Evolutionary conservation across 1,140 invertebrate species (phyloP).

Genomic region (Melipona quadrifasciata): DNA sequence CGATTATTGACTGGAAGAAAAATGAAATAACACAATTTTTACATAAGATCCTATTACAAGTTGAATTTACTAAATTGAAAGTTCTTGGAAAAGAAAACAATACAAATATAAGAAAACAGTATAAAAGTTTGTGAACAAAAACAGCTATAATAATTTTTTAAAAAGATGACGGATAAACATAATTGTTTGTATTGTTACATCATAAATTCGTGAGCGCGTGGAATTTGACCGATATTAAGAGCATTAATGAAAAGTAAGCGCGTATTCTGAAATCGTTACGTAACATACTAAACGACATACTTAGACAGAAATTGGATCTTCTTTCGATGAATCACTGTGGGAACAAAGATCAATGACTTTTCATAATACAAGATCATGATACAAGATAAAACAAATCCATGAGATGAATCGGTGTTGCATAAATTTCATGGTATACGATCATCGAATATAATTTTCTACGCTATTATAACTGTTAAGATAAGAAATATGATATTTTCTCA

Average conservation of each 20-base stretch:
- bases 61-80: background rate
- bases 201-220: background rate
- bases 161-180: background rate
- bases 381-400: background rate
- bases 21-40: background rate
- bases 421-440: conserved; percentile 25
- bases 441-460: conserved; percentile 9
- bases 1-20: background rate
- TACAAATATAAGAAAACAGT: background rate
- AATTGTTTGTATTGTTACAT: background rate
- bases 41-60: background rate
- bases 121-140: background rate
- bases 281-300: background rate
- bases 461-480: conserved; percentile 20
- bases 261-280: conserved; percentile 15
- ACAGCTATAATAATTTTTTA: background rate
- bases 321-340: conserved; percentile 10
- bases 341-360: conserved; percentile 14
- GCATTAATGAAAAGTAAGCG: background rate
- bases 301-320: background rate
- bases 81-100: background rate
- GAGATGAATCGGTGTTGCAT: conserved; percentile 15
- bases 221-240: conserved; percentile 12
- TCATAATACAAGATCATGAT: background rate
- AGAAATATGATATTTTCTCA: conserved; percentile 11